Percentiles rank a stretch among this genome's conserved stretches.
Conservation (phyloP, 2,797 vertebrate genomes). For the Triplophysa bombifrons region DNA sequence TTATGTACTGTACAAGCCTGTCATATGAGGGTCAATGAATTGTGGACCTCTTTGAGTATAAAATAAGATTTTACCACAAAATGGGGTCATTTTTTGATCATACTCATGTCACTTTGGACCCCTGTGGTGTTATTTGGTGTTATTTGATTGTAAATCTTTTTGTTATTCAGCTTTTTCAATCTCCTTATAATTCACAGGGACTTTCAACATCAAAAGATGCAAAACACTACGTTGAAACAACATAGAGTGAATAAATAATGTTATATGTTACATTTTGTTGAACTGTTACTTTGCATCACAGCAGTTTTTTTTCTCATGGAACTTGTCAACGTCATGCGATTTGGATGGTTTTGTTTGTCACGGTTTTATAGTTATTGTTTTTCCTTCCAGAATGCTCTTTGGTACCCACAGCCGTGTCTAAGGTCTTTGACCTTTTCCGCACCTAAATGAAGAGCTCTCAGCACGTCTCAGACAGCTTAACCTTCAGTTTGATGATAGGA, state of each 20-base stretch:
- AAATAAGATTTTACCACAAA: not conserved
- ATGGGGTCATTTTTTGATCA: not conserved
- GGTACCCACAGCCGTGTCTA: not conserved
- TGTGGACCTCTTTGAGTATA: not conserved
- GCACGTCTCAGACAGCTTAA: slow-evolving; percentile 34
- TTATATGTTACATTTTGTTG: not conserved
- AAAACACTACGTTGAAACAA: too few species aligned
- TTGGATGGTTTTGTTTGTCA: slow-evolving; percentile 1
- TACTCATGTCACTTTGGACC: not conserved
- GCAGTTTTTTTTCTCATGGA: not conserved
- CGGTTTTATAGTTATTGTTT: not conserved
- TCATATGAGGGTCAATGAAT: not conserved
- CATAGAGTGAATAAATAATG: too few species aligned
- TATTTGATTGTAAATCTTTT: not conserved
- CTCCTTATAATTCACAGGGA: too few species aligned
- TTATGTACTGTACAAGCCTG: not conserved
- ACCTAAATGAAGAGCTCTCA: slow-evolving; percentile 44
- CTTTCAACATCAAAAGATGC: too few species aligned
- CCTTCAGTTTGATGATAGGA: slow-evolving; percentile 43
- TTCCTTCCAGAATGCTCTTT: slow-evolving; percentile 2
- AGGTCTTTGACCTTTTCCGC: slow-evolving; percentile 41
- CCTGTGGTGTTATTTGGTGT: not conserved
- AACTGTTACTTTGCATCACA: not conserved
- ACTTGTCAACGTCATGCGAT: not conserved
- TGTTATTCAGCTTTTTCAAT: not conserved